Evolutionary conservation across 1,140 invertebrate species (phyloP), one percentile per base, ranked within the genome.

Genomic region (Drosophila sp.): DNA sequence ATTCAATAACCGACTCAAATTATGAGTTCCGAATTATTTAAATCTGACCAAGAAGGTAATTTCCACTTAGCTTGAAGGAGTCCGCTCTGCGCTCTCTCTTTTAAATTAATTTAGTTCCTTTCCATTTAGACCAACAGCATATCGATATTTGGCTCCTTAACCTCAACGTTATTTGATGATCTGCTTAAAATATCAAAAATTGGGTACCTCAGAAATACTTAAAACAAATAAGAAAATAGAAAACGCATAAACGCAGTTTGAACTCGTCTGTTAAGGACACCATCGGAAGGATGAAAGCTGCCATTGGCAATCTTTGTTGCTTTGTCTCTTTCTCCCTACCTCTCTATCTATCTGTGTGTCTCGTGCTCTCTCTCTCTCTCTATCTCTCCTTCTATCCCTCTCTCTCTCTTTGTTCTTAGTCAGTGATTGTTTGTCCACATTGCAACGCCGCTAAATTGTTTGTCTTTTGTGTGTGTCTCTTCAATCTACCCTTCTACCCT

Each of bases 391-490:
- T n/a, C n/a, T n/a, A n/a, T n/a, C n/a, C n/a, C 41, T 38, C 56
- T 62, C 57, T 73, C 23, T 60, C 65, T 35, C 62, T 41, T 58
- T 58, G 62, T 66, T 70, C 66, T 55, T 70, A 38, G 70, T 35
- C 79, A 70, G 80, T 83, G 84, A 89, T 89, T 83, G 83, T 87
- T 87, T 80, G 70, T 54, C 56, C 76, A 89, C 76, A 75, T 69
- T 89, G 83, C 84, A 87, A 61, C 66, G 77, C 80, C 84, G 79
- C 84, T 87, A 87, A 87, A 87, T 89, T 89, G 84, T 87, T 90
- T 87, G 77, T 76, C 71, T 70, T 76, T 32, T 66, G 62, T 72
- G 54, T 63, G 17, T 63, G 35, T 44, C 10, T 66, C 55, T 32
- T 56, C 60, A 25, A 10, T 33, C 56, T 40, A 7, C 44, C 11